Base-by-base conservation (phyloP, 1,140 invertebrate species). In the Subanguina moxae region DNA sequence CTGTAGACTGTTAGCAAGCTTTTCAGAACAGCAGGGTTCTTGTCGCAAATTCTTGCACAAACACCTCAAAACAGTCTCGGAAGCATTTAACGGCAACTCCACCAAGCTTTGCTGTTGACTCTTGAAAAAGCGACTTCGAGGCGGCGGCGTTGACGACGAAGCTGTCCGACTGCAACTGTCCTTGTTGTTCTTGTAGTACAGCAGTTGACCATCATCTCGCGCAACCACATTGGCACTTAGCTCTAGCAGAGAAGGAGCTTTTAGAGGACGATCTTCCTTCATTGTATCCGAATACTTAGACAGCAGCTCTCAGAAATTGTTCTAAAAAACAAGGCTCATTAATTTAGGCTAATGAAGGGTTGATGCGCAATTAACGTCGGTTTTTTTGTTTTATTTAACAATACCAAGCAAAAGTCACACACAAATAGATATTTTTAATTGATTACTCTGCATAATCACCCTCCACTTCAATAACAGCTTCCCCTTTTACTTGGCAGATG, bases 211-310 rank as follows among this genome's bases (percentile, higher is more conserved):
- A 9, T 56, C 68, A 38, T 70, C 30, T 30, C 28, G 57, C 17
- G 68, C 68, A 1, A 70, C 68, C 30, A 70, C 59, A 28, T 68
- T 48, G 11, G 68, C 68, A 30, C 68, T 70, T 38, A 70, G 46
- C 28, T 64, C 68, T 27, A 70, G 15, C 23, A 70, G 9, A 9
- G 68, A 70, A 67, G 68, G 68, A 1, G 68, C 68, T 21, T 67
- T 43, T 13, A 70, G 28, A 17, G 68, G 68, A 23, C 30, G n/a
- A 63, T 68, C 66, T 21, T 52, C 59, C 11, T 38, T 38, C 32
- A 38, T 38, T 38, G 32, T 11, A 38, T 11, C 11, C 32, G 3
- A 38, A 11, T 38, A 38, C 32, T 38, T 5, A 38, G 11, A 38
- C 32, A 38, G 32, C 32, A 38, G 11, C 3, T 38, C 32, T 5